Conservation (phyloP, 2,113 vertebrate species). For the western clawed frog (Xenopus tropicalis) region UCB_Xtro_10.0 CM004449.2:93036501-93037000, state of each 20-base stretch:
- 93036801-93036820: background rate
- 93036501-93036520: too few relatives aligned
- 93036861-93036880: background rate
- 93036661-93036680: background rate
- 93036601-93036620: too few relatives aligned
- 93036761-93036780: background rate
- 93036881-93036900: background rate
- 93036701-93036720: background rate
- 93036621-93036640: too few relatives aligned
- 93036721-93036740: background rate
- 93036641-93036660: too few relatives aligned
- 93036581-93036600: too few relatives aligned
- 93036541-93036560: too few relatives aligned
- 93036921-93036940: slow-evolving; percentile 11
- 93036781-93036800: background rate
- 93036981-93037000: slow-evolving; percentile 94
- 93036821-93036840: background rate
- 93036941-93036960: background rate
- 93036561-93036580: too few relatives aligned
- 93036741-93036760: background rate
- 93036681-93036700: background rate
- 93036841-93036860: slow-evolving; percentile 13
- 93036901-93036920: background rate
- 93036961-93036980: slow-evolving; percentile 61
- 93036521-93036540: too few relatives aligned